These are phyloP conservation scores for Saccostrea glomerata DNA, from an alignment of 1,140 invertebrate species.

Conservation along the genomic window DNA sequence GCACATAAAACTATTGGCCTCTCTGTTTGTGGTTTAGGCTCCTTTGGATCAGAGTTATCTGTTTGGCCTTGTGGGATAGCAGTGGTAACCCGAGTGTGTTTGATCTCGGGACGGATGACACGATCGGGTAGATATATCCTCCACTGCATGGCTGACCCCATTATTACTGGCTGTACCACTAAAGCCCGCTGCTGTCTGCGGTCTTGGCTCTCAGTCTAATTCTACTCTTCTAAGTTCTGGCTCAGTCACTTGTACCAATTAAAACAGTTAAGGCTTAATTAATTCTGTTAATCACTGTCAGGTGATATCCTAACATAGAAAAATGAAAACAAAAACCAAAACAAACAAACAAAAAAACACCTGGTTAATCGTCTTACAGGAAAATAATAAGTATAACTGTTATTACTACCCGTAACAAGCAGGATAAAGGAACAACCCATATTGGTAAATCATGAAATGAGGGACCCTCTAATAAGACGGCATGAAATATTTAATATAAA, in stretches of 20 bases:
- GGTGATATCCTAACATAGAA: neutral
- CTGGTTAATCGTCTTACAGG: neutral
- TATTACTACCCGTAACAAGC: neutral
- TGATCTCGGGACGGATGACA: slow-evolving; percentile 21
- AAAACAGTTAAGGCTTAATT: slow-evolving; percentile 9
- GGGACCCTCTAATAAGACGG: neutral
- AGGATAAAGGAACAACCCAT: neutral
- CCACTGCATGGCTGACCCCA: slow-evolving; percentile 18
- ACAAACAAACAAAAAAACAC: neutral
- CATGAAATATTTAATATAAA: neutral
- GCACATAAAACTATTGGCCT: neutral
- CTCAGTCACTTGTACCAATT: slow-evolving; percentile 3
- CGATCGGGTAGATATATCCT: slow-evolving; percentile 12
- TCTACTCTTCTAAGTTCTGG: neutral
- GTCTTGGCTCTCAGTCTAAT: neutral
- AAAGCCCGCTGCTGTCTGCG: neutral
- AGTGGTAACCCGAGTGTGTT: slow-evolving; percentile 21
- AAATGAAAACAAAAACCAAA: neutral
- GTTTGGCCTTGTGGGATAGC: slow-evolving; percentile 13
- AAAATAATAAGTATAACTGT: neutral
- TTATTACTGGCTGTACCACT: neutral
- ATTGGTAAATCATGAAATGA: neutral
- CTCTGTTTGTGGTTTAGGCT: neutral
- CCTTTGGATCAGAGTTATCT: neutral
- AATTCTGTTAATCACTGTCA: slow-evolving; percentile 1